A percentile compares a stretch with the other conserved stretches of the same genome.
phyloP scores from a whole-genome alignment of 2,113 vertebrate genomes.

The Eulacestoma nigropectus region DNA sequence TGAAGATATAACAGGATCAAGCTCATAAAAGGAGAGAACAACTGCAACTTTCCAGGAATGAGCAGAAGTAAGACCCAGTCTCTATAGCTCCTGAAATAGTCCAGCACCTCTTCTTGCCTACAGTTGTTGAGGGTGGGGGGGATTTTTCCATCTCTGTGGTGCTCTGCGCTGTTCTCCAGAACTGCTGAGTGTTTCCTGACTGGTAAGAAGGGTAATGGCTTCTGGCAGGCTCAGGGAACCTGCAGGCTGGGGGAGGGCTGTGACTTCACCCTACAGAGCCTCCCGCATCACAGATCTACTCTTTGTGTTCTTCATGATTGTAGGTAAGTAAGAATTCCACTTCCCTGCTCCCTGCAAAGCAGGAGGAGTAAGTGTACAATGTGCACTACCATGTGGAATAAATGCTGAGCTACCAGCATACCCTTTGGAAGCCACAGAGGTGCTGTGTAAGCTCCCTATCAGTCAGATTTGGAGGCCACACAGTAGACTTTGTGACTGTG shows the following conservation, averaged over 20 bases:
- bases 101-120: background rate
- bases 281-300: background rate
- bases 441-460: background rate
- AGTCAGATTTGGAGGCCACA: background rate
- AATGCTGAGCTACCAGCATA: background rate
- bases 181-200: background rate
- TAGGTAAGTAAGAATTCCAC: background rate
- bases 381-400: background rate
- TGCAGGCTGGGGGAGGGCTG: background rate
- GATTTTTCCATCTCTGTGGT: background rate
- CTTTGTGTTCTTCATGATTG: background rate
- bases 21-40: background rate
- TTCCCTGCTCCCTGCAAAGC: background rate
- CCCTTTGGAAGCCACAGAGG: background rate
- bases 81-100: background rate
- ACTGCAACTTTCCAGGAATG: background rate
- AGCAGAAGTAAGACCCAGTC: background rate
- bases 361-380: background rate
- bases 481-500: fast-evolving
- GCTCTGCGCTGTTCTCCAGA: background rate
- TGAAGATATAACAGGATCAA: background rate
- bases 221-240: background rate
- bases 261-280: background rate
- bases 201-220: background rate
- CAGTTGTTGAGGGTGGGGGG: fast-evolving